Percentiles rank a stretch among this genome's conserved stretches.
Evolutionary conservation across 2,113 vertebrate genomes (phyloP).

Genomic region (Podocnemis expansa): DNA sequence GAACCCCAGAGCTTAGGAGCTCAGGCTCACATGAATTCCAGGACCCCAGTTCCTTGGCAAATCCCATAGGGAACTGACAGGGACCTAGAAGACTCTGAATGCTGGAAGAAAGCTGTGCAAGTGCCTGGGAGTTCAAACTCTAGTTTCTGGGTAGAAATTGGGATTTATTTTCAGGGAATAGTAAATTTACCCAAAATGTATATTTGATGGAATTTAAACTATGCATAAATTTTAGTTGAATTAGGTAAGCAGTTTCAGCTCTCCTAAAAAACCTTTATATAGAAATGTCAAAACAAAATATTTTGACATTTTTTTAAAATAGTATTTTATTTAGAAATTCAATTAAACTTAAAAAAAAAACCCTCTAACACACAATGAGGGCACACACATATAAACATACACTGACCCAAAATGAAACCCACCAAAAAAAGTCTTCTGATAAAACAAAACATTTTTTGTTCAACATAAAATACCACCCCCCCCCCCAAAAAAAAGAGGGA

Average conservation of each 20-base stretch:
- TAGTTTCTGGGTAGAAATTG: too few relatives aligned
- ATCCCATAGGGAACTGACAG: background rate
- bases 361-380: background rate
- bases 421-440: too few relatives aligned
- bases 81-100: background rate
- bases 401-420: too few relatives aligned
- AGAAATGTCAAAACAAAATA: background rate
- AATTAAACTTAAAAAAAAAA: background rate
- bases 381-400: too few relatives aligned
- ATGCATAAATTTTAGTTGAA: background rate
- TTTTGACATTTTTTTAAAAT: background rate
- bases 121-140: too few relatives aligned
- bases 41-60: background rate
- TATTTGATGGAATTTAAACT: background rate
- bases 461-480: too few relatives aligned
- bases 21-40: background rate
- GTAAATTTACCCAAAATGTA: background rate
- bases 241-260: background rate
- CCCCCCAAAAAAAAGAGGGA: too few relatives aligned
- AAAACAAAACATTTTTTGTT: too few relatives aligned
- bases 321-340: too few relatives aligned
- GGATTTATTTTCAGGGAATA: background rate
- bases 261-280: background rate
- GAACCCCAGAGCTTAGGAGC: background rate
- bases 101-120: background rate